Evolutionary conservation across 1,140 invertebrate genomes (phyloP), one percentile per base, ranked within the genome.

Genomic region (Platorchestia sp.): DNA sequence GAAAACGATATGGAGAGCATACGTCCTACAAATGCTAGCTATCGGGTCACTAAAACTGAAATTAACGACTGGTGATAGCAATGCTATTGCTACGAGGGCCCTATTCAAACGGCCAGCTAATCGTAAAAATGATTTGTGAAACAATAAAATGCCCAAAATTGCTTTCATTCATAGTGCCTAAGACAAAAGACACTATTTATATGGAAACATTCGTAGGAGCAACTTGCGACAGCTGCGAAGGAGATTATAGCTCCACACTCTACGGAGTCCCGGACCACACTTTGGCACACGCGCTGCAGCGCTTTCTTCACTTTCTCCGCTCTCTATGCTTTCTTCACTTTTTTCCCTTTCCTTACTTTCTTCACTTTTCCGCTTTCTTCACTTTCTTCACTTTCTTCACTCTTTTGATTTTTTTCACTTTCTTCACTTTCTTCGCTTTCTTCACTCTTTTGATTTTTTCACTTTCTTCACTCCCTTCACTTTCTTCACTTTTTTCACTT

Each of bases 121-220:
- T 93, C 91, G 91, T 93, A 93, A 93, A 93, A 93, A 93, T 93
- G 91, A 93, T 93, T 93, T 93, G 91, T 93, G 91, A 44, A 93
- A 93, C 91, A 93, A 93, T 93, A 93, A 45, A 93, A 93, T 93
- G 91, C 43, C 91, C 45, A 45, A 93, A 93, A 93, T 93, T 93
- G 91, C 91, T 45, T 93, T 93, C 91, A 93, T 93, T 45, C 91
- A 93, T 45, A 44, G 91, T 93, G 91, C 91, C 91, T 93, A 45
- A 93, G 91, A 93, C 91, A 93, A 93, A 45, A 93, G 45, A 40
- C 91, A 44, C 87, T 45, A 93, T 93, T 93, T 93, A 93, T 93
- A 93, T 47, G 91, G 91, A 45, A 47, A 47, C 91, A 93, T 93
- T 93, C 45, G 45, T 45, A 45, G 27, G 45, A 45, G 91, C 45